Evolutionary conservation across 2,113 vertebrate genomes (phyloP).

Genomic region (Anoura caudifer): DNA sequence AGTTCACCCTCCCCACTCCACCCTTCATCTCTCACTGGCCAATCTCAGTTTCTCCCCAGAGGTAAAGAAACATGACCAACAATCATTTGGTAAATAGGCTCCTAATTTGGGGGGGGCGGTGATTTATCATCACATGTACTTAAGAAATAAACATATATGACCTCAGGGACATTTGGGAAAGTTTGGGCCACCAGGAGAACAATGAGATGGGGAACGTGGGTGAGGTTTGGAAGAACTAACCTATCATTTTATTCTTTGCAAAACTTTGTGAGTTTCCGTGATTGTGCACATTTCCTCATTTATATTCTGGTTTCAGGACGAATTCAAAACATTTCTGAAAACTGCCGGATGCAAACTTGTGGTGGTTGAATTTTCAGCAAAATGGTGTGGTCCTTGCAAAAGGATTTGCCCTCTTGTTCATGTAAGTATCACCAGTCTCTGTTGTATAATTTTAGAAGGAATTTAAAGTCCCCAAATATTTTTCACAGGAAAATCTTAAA

Average conservation of each 20-base stretch:
- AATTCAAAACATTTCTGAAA: constrained; percentile 68
- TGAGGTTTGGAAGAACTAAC: neutral
- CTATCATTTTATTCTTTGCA: neutral
- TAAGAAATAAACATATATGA: neutral
- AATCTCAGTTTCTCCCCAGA: neutral
- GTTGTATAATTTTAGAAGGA: neutral
- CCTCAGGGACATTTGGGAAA: neutral
- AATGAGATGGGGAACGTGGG: neutral
- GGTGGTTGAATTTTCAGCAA: constrained; percentile 87
- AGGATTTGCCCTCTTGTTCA: constrained; percentile 70
- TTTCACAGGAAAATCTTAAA: neutral
- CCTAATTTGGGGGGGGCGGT: neutral
- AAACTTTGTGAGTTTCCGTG: neutral
- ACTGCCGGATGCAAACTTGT: constrained; percentile 81
- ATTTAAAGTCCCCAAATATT: neutral
- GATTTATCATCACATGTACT: neutral
- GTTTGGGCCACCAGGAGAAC: neutral
- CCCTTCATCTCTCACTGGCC: neutral
- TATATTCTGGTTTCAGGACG: constrained; percentile 70
- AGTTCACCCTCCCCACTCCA: neutral
- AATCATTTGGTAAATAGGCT: neutral
- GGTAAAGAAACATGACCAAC: neutral
- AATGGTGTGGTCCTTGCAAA: constrained; percentile 86
- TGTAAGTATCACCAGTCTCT: constrained; percentile 74
- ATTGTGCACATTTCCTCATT: neutral